Conservation (phyloP, 2,113 vertebrate species). For the Taurulus bubalis region DNA sequence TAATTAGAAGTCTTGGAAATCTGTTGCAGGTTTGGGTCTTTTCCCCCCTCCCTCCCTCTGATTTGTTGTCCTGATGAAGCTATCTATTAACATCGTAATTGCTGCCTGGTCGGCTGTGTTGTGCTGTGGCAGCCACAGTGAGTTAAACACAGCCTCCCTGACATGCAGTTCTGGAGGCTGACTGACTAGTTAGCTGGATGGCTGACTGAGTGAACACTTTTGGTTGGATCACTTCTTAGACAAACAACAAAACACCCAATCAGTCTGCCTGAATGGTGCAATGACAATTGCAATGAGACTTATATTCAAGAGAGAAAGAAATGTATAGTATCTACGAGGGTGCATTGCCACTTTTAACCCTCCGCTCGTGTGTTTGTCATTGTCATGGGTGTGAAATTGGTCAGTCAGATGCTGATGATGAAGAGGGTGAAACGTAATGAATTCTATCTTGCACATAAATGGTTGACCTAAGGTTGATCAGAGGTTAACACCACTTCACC, state of each 20-base stretch:
- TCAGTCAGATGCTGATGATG: constrained; percentile 78
- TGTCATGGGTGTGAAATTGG: constrained; percentile 78
- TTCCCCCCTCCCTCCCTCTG: constrained; percentile 24
- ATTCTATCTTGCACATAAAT: constrained; percentile 76
- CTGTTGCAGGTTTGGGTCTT: constrained; percentile 63
- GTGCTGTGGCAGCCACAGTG: constrained; percentile 51
- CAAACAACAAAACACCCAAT: constrained; percentile 49
- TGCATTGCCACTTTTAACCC: constrained; percentile 16
- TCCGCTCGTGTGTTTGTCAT: constrained; percentile 57
- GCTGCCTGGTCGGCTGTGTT: constrained; percentile 64
- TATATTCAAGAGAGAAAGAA: constrained; percentile 6
- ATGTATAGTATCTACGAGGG: background rate
- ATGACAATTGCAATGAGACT: constrained; percentile 8
- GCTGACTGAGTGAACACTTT: constrained; percentile 31
- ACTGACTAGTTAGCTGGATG: constrained; percentile 21
- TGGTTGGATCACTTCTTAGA: constrained; percentile 40
- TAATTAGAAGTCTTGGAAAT: constrained; percentile 79
- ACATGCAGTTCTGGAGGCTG: constrained; percentile 33
- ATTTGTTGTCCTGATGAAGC: constrained; percentile 70
- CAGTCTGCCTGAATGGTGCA: constrained; percentile 10
- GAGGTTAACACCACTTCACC: constrained; percentile 81
- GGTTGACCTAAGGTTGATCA: constrained; percentile 79
- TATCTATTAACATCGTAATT: constrained; percentile 79
- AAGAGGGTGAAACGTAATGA: constrained; percentile 79
- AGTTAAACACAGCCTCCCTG: constrained; percentile 58